phyloP scores from a whole-genome alignment of 2,888 invertebrate species.

The Acronicta alni region DNA sequence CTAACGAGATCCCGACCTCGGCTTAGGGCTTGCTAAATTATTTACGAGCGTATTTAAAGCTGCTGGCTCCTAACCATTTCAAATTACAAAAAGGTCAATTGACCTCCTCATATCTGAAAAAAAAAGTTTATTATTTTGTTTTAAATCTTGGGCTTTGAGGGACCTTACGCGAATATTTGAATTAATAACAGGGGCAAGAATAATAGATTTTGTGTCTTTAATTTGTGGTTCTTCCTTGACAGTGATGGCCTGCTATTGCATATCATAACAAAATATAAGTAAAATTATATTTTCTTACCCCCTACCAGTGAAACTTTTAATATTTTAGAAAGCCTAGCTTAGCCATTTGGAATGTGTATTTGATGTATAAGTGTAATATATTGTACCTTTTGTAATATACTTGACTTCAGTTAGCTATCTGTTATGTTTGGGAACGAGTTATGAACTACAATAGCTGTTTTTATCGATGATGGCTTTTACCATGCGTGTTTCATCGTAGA shows the following conservation, averaged over 20 bases:
- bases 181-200: too few relatives aligned
- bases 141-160: slow-evolving; percentile 1
- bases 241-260: slow-evolving; percentile 48
- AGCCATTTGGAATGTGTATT: slow-evolving; percentile 62
- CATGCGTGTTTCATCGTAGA: too few relatives aligned
- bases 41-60: too few relatives aligned
- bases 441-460: not conserved
- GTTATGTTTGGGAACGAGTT: slow-evolving; percentile 21
- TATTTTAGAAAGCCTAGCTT: slow-evolving; percentile 49
- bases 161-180: too few relatives aligned
- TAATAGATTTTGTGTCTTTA: too few relatives aligned
- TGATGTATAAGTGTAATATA: slow-evolving; percentile 60
- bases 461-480: too few relatives aligned
- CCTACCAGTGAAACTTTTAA: slow-evolving; percentile 33
- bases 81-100: too few relatives aligned
- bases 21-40: too few relatives aligned
- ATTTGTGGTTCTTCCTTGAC: slow-evolving; percentile 46
- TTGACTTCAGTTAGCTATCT: slow-evolving; percentile 11
- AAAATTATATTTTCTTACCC: slow-evolving; percentile 53
- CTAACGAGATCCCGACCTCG: too few relatives aligned
- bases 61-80: too few relatives aligned
- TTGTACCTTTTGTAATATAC: slow-evolving; percentile 39
- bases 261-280: slow-evolving; percentile 55
- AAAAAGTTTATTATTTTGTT: too few relatives aligned
- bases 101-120: too few relatives aligned